Conservation (phyloP, 2,888 invertebrate genomes). For the Andrena fulva region DNA sequence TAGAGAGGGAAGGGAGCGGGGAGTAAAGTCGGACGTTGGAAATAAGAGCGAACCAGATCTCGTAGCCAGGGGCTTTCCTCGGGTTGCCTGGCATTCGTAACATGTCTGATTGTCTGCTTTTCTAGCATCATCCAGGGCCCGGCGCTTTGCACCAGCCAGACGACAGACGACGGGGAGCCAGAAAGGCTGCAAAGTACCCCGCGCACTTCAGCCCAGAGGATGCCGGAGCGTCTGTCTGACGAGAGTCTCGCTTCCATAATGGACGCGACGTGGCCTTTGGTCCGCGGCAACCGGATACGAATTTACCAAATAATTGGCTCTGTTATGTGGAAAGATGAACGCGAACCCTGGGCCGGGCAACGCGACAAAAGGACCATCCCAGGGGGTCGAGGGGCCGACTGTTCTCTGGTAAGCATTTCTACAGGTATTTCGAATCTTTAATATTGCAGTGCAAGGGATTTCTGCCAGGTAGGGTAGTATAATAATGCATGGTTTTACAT, state of each 20-base stretch:
- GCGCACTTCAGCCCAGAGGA: constrained; percentile 58
- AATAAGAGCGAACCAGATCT: constrained; percentile 36
- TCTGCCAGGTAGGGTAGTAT: not conserved
- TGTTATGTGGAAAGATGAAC: constrained; percentile 11
- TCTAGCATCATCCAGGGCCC: constrained; percentile 65
- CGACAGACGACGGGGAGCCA: constrained; percentile 55
- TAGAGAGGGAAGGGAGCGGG: constrained; percentile 3
- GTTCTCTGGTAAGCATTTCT: not conserved
- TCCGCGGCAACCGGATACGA: constrained; percentile 12
- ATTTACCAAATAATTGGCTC: constrained; percentile 31
- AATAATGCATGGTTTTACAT: no score
- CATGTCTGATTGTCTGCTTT: constrained; percentile 74
- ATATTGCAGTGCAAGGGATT: not conserved
- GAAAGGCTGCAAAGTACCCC: constrained; percentile 60
- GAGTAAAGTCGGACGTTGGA: constrained; percentile 21
- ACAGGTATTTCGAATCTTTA: not conserved
- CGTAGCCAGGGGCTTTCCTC: constrained; percentile 59
- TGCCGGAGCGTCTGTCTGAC: constrained; percentile 34
- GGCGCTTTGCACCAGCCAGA: constrained; percentile 57
- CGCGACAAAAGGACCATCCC: not conserved
- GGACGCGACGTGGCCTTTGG: constrained; percentile 25
- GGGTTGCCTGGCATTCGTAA: constrained; percentile 65
- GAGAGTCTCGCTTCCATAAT: constrained; percentile 44
- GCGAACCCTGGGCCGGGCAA: not conserved
- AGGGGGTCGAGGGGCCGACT: not conserved